These are phyloP conservation scores for Trimorus sp. DNA, from an alignment of 2,888 invertebrate species.

Conservation along the genomic window DNA sequence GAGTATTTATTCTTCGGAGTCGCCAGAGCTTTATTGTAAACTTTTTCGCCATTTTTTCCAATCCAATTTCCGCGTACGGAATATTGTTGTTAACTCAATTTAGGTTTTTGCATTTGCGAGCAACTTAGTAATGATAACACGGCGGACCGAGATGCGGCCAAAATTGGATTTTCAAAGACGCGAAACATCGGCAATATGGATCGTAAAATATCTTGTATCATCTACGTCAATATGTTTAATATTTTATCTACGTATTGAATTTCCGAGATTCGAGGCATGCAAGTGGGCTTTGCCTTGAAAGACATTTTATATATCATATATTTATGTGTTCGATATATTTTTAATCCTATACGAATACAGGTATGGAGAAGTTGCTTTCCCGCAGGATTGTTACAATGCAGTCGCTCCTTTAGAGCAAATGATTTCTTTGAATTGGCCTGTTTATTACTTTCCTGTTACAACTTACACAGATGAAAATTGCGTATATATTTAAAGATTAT, in stretches of 20 bases:
- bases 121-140: conserved; percentile 36
- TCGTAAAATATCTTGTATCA: conserved; percentile 40
- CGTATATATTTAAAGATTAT: too few relatives aligned
- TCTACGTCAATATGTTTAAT: conserved; percentile 36
- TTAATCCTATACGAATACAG: too few relatives aligned
- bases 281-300: conserved; percentile 4
- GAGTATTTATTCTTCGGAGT: conserved; percentile 29
- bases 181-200: conserved; percentile 31
- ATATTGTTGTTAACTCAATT: conserved; percentile 47
- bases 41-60: conserved; percentile 32
- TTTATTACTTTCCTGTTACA: too few relatives aligned
- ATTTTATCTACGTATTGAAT: conserved; percentile 40
- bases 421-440: too few relatives aligned
- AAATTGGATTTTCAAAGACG: conserved; percentile 43
- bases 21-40: conserved; percentile 27
- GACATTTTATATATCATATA: conserved; percentile 36
- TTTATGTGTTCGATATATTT: too few relatives aligned
- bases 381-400: too few relatives aligned
- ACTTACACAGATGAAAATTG: too few relatives aligned
- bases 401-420: too few relatives aligned
- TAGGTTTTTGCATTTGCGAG: conserved; percentile 36
- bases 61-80: conserved; percentile 45
- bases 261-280: conserved; percentile 23
- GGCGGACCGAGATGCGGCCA: conserved; percentile 3
- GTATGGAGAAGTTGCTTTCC: too few relatives aligned